A percentile compares a stretch with the other conserved stretches of the same genome.
Evolutionary conservation across 1,140 invertebrate genomes (phyloP).

Genomic region (Hyposmocoma kahamanoa): DNA sequence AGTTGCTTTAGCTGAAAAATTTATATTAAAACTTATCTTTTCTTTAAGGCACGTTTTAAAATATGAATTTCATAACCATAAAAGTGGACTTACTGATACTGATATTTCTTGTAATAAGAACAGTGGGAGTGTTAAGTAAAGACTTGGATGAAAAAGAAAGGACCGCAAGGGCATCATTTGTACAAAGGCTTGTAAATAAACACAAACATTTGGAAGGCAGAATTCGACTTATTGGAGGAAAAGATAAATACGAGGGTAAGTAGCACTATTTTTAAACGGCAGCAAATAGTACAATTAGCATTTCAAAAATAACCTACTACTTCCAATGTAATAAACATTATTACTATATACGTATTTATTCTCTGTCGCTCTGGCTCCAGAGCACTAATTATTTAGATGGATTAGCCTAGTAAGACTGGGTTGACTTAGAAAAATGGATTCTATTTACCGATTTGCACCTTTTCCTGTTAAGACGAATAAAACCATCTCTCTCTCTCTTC

Average conservation of each 20-base stretch:
- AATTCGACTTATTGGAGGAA: constrained; percentile 79
- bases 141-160: constrained; percentile 46
- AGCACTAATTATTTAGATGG: too few species aligned
- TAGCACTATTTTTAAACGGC: too few species aligned
- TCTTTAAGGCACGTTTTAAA: background rate
- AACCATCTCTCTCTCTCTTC: too few species aligned
- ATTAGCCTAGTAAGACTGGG: too few species aligned
- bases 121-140: constrained; percentile 25
- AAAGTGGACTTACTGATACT: constrained; percentile 6
- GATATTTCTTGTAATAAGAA: constrained; percentile 19
- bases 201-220: constrained; percentile 82
- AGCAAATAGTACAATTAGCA: too few species aligned
- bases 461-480: too few species aligned
- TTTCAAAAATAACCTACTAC: too few species aligned
- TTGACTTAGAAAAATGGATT: too few species aligned
- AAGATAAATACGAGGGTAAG: constrained; percentile 80
- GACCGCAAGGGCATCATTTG: constrained; percentile 38
- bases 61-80: constrained; percentile 4
- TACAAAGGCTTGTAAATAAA: constrained; percentile 72
- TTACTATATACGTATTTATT: too few species aligned
- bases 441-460: too few species aligned
- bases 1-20: background rate
- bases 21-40: background rate
- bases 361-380: too few species aligned
- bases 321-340: too few species aligned